Evolutionary conservation across 2,797 vertebrate species (phyloP).

Genomic region (Allobates femoralis): DNA sequence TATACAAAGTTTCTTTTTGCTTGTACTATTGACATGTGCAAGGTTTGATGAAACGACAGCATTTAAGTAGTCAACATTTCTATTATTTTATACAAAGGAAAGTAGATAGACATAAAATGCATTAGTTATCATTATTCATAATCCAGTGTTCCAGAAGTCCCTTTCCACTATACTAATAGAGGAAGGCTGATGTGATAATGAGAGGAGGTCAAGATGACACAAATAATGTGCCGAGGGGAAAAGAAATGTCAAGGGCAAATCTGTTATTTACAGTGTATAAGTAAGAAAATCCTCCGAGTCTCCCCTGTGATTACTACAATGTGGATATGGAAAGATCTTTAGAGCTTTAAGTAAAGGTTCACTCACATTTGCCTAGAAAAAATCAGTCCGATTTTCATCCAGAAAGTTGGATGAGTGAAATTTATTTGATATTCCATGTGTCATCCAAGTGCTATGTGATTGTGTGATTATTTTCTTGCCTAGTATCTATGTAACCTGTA

Average conservation of each 20-base stretch:
- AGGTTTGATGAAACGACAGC: not conserved
- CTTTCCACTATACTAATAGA: not conserved
- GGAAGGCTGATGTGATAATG: not conserved
- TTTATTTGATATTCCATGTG: too few species aligned
- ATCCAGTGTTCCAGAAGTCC: not conserved
- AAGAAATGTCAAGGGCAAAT: not conserved
- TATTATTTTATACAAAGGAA: not conserved
- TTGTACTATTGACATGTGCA: too few species aligned
- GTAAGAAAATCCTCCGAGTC: not conserved
- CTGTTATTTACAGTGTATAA: slow-evolving; percentile 10
- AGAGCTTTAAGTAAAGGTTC: not conserved
- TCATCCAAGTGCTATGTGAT: too few species aligned
- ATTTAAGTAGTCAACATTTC: not conserved
- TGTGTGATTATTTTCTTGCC: too few species aligned
- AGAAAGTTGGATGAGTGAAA: too few species aligned
- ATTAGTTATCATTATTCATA: not conserved
- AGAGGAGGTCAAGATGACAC: slow-evolving; percentile 44
- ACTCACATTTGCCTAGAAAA: too few species aligned
- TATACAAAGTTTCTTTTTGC: too few species aligned
- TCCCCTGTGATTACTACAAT: not conserved
- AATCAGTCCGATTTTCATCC: too few species aligned
- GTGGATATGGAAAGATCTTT: not conserved
- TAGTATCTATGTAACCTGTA: too few species aligned
- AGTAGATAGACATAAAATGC: not conserved
- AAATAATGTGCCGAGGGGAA: slow-evolving; percentile 47